Conservation (phyloP, 2,888 invertebrate species). For the Pristionchus maxplancki region DNA sequence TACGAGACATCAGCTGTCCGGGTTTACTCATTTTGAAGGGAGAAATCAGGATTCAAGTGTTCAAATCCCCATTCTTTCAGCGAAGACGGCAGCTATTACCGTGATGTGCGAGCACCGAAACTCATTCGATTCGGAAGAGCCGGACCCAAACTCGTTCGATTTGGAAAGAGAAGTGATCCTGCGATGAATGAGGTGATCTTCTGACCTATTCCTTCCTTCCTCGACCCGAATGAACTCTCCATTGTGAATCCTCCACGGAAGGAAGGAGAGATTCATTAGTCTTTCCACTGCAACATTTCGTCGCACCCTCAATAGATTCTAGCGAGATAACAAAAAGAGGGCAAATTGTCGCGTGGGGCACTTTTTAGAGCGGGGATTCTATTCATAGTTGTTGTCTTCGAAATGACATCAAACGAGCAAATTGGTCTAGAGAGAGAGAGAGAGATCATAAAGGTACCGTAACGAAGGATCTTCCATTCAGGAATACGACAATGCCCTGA, state of each 20-base stretch:
- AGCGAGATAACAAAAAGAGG: not conserved
- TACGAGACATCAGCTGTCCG: not conserved
- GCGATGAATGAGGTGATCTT: not conserved
- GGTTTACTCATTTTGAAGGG: not conserved
- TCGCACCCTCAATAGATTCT: not conserved
- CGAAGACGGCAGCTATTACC: not conserved
- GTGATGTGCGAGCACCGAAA: constrained; percentile 20
- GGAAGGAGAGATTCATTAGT: constrained; percentile 10
- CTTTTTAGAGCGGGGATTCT: not conserved
- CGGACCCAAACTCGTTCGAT: constrained; percentile 44
- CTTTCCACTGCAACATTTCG: not conserved
- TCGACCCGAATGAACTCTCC: not conserved
- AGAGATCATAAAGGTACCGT: not conserved
- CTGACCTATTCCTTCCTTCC: not conserved
- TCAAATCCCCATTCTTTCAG: not conserved
- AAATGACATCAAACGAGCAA: not conserved
- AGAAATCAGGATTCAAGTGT: no score
- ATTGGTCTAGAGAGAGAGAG: constrained; percentile 19
- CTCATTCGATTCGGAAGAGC: constrained; percentile 46
- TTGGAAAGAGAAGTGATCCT: constrained; percentile 40
- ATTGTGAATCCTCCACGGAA: not conserved
- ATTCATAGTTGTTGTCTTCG: constrained; percentile 15
- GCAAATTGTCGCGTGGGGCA: constrained; percentile 4
- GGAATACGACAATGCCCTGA: not conserved
- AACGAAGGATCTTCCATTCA: not conserved